These are phyloP conservation scores for Temnothorax ravouxi DNA, from an alignment of 2,888 invertebrate species.

Conservation along the genomic window DNA sequence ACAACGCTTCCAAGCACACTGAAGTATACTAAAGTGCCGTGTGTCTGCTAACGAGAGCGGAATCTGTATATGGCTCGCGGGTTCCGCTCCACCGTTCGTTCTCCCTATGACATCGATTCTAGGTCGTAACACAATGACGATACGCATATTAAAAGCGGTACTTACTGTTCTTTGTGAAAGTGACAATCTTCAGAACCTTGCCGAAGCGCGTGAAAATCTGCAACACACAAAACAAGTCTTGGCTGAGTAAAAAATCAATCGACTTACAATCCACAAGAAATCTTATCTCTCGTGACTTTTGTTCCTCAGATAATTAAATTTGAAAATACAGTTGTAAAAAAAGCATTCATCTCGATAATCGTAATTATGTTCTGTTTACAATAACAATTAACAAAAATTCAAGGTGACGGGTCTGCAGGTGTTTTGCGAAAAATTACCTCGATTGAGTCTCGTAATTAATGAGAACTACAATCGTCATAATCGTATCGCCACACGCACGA, in stretches of 20 bases:
- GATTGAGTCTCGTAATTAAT: slow-evolving; percentile 16
- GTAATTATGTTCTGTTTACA: neutral
- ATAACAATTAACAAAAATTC: neutral
- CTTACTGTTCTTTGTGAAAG: slow-evolving; percentile 99
- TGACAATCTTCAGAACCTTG: slow-evolving; percentile 99
- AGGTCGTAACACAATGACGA: slow-evolving; percentile 42
- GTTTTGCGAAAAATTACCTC: neutral
- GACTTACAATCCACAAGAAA: no score
- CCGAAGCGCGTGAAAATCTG: slow-evolving; percentile 99
- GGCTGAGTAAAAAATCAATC: neutral
- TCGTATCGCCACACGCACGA: neutral
- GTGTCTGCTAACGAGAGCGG: slow-evolving; percentile 69
- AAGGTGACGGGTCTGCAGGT: neutral
- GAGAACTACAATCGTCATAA: slow-evolving; percentile 31
- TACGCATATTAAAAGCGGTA: slow-evolving; percentile 76
- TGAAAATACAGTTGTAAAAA: neutral
- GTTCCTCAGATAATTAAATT: neutral
- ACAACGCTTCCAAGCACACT: slow-evolving; percentile 65
- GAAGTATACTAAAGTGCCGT: slow-evolving; percentile 75
- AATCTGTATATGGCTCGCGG: slow-evolving; percentile 54
- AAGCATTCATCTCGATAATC: neutral
- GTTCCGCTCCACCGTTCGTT: slow-evolving; percentile 13
- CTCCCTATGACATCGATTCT: slow-evolving; percentile 47
- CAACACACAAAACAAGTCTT: slow-evolving; percentile 82
- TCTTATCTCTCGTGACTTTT: slow-evolving; percentile 1